Evolutionary conservation across 1,140 invertebrate genomes (phyloP).

Genomic region (Drosophila nikananu): DNA sequence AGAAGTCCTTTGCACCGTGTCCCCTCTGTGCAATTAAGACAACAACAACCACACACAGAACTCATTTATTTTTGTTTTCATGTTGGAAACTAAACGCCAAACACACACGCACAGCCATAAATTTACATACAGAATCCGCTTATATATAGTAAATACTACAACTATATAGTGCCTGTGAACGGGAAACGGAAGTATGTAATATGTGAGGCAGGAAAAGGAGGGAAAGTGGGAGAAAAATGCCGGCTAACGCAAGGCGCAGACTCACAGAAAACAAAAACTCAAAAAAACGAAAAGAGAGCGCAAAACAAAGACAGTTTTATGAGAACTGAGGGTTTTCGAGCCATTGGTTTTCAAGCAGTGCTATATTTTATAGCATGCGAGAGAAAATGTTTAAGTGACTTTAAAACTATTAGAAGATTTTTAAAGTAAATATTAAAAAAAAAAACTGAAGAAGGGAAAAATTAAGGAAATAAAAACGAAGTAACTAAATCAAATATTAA

Average conservation of each 20-base stretch:
- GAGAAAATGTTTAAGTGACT: conserved; percentile 5
- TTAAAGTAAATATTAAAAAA: not conserved
- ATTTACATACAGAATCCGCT: conserved; percentile 17
- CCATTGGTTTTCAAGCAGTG: conserved; percentile 14
- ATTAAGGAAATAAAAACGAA: not conserved
- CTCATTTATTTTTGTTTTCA: conserved; percentile 63
- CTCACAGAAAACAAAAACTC: conserved; percentile 1
- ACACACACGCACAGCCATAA: conserved; percentile 18
- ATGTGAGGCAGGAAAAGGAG: not conserved
- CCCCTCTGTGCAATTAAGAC: not conserved
- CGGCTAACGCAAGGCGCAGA: conserved; percentile 65
- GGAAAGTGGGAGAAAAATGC: conserved; percentile 45
- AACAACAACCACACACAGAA: conserved; percentile 13
- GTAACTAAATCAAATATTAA: not conserved
- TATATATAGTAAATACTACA: conserved; percentile 38
- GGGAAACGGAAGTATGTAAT: conserved; percentile 68
- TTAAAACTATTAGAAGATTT: conserved; percentile 15
- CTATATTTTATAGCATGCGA: conserved; percentile 47
- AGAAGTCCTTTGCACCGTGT: rapidly evolving
- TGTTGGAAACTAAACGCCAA: conserved; percentile 11
- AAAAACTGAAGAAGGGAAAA: too few species aligned
- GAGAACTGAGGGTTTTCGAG: not conserved
- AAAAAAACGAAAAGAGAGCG: conserved; percentile 3
- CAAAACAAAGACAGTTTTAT: conserved; percentile 32
- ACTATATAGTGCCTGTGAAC: conserved; percentile 26